Base-by-base conservation (phyloP, 2,888 invertebrate genomes). In the Ichneumon xanthorius region DNA sequence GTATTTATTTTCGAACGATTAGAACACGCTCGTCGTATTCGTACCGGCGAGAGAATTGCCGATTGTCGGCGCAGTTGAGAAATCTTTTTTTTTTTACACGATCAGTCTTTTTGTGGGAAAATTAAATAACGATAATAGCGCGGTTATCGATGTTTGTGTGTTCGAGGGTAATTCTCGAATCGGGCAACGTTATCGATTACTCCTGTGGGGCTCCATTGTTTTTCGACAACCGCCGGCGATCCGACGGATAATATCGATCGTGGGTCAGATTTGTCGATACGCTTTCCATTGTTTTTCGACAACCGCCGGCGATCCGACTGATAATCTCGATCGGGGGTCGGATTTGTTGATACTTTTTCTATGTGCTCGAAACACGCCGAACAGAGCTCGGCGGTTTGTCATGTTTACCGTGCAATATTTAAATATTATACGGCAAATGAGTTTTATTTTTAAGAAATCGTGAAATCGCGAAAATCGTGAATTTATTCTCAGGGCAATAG, bases 331-430 rank as follows among this genome's bases (percentile, higher is more conserved):
- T 55, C 45, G 71, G 61, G 30, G 48, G 58, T 68, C 65, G 22
- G 14, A 50, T 40, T n/a, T 80, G 63, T 72, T 81, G 72, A 63
- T 50, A 30, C 68, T 81, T 84, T 55, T 58, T 5, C 6, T 48
- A 26, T 53, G 40, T 67, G 11, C 58, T 26, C 40, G 19, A 14
- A 55, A 45, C 22, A 0, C 16, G 22, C 4, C 37, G 45, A n/a
- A 30, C n/a, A 1, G 53, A 22, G 11, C 40, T 40, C 40, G 40
- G 1, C 1, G 40, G 55, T 55, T 58, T 26, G 26, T 22, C 11
- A 58, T 26, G 14, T 26, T 58, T 58, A 58, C 58, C 14, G 19
- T 55, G 40, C 1, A 40, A 40, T 40, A 40, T 11, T 45, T 45
- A 0, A 16, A 48, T 48, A 48, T 16, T 48, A 16, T 4, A 16